Percentiles rank a stretch among this genome's conserved stretches.
phyloP scores from a whole-genome alignment of 2,113 vertebrate species.

The Rhabdomys dilectus region DNA sequence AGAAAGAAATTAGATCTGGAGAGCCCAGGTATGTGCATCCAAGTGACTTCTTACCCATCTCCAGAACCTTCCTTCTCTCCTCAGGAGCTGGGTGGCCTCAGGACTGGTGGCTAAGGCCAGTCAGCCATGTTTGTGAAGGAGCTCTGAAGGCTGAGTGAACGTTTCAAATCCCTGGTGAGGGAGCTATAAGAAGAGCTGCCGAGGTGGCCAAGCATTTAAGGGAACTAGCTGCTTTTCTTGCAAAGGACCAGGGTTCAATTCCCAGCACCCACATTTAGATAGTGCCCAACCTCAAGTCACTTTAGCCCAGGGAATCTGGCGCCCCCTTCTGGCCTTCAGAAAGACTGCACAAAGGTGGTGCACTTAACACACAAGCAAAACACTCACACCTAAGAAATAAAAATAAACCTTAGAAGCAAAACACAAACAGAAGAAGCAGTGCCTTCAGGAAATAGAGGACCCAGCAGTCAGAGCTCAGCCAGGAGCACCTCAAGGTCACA shows the following conservation, averaged over 20 bases:
- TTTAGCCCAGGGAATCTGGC: background rate
- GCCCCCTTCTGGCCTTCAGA: background rate
- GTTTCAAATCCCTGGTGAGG: background rate
- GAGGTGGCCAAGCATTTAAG: background rate
- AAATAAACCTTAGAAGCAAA: background rate
- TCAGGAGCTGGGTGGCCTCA: background rate
- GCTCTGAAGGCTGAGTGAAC: background rate
- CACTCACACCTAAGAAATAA: background rate
- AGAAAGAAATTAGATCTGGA: background rate
- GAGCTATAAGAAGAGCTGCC: background rate
- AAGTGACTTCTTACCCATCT: background rate
- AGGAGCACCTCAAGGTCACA: background rate
- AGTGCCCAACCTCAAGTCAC: background rate
- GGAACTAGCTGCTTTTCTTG: background rate
- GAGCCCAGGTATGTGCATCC: fast-evolving
- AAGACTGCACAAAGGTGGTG: background rate
- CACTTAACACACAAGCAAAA: background rate
- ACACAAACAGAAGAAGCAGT: background rate
- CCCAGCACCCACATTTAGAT: background rate
- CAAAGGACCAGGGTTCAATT: background rate
- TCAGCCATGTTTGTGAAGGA: background rate
- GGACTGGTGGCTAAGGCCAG: background rate
- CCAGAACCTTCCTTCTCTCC: background rate
- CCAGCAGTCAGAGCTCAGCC: background rate
- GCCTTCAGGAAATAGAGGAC: background rate